A percentile compares a stretch with the other conserved stretches of the same genome.
These are phyloP conservation scores for Otis tarda DNA, from an alignment of 2,113 vertebrate genomes.

Conservation along the genomic window DNA sequence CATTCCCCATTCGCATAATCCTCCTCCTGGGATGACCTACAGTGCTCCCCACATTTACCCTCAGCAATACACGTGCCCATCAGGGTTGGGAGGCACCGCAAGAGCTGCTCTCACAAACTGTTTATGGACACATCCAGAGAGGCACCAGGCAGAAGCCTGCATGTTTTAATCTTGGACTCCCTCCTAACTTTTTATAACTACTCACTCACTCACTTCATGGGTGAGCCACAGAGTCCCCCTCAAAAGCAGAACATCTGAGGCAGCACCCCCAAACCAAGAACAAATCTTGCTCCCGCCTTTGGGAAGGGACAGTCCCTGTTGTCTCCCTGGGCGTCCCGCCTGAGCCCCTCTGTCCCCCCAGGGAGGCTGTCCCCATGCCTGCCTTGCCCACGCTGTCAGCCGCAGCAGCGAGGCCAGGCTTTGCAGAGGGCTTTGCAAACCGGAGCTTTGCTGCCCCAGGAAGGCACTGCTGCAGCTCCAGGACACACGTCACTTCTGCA, in stretches of 20 bases:
- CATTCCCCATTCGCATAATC: background rate
- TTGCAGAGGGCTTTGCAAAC: background rate
- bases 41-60: background rate
- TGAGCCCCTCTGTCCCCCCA: no score
- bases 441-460: background rate
- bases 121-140: fast-evolving
- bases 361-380: background rate
- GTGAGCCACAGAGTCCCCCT: background rate
- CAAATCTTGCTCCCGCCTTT: background rate
- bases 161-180: background rate
- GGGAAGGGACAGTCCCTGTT: background rate
- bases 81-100: background rate
- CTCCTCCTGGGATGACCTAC: background rate
- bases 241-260: fast-evolving
- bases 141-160: background rate
- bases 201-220: background rate
- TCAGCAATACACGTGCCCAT: fast-evolving
- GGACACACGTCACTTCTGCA: background rate
- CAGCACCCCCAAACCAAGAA: no score
- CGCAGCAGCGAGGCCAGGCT: background rate
- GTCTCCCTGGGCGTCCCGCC: background rate
- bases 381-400: fast-evolving
- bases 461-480: background rate
- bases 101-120: background rate
- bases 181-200: background rate